Evolutionary conservation across 1,140 invertebrate genomes (phyloP).

Genomic region (Temnothorax curvispinosus): DNA sequence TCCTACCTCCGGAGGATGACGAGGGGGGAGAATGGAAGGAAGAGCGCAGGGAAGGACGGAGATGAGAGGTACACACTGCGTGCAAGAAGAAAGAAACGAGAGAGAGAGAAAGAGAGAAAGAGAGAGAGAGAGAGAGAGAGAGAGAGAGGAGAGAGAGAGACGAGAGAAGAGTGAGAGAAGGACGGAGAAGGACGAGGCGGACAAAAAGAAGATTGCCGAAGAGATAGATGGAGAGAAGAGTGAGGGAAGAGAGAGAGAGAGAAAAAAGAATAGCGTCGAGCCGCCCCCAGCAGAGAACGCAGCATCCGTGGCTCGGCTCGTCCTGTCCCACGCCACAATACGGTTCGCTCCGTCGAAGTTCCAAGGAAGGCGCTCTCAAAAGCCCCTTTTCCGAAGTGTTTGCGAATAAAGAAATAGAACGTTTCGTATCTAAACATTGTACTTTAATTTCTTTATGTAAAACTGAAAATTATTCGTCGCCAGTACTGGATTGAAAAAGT

Average conservation of each 20-base stretch:
- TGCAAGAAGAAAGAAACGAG: conserved; percentile 45
- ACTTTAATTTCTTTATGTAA: conserved; percentile 5
- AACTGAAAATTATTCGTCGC: neutral
- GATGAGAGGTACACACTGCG: conserved; percentile 6
- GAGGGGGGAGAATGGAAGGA: neutral
- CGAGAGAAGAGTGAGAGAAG: neutral
- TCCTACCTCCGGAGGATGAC: conserved; percentile 42
- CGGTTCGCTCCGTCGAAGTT: conserved; percentile 77
- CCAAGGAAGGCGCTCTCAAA: conserved; percentile 49
- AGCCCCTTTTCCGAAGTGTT: neutral
- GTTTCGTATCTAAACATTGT: neutral
- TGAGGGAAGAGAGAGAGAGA: conserved; percentile 40
- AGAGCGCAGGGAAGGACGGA: conserved; percentile 29
- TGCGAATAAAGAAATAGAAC: conserved; percentile 18
- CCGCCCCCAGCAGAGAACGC: conserved; percentile 85
- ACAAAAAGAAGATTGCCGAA: conserved; percentile 44
- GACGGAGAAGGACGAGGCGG: conserved; percentile 21
- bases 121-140: neutral
- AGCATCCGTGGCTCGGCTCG: conserved; percentile 77
- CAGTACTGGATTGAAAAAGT: neutral
- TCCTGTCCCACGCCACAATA: conserved; percentile 81
- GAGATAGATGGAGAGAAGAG: conserved; percentile 12
- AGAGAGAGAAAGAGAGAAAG: neutral
- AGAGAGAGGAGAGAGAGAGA: neutral
- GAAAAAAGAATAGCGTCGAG: conserved; percentile 75